These are phyloP conservation scores for Cetonia aurata DNA, from an alignment of 2,888 invertebrate genomes.

Conservation along the genomic window DNA sequence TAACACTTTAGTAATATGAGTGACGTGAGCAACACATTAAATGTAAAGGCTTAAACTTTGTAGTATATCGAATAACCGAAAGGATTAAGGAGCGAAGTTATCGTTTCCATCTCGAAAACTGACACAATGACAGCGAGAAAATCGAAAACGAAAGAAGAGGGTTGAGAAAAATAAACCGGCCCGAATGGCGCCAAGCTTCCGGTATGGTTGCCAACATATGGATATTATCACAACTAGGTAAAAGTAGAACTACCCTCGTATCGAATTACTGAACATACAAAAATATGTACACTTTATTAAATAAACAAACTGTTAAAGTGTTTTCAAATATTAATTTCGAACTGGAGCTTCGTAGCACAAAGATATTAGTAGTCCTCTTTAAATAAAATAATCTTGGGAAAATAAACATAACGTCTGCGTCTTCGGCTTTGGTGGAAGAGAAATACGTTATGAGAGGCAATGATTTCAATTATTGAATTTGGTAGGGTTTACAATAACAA, in stretches of 20 bases:
- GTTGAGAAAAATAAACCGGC: slow-evolving; percentile 63
- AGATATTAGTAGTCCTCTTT: slow-evolving; percentile 33
- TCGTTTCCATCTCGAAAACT: slow-evolving; percentile 41
- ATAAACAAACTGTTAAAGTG: slow-evolving; percentile 66
- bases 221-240: slow-evolving; percentile 58
- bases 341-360: slow-evolving; percentile 32
- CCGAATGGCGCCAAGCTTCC: slow-evolving; percentile 65
- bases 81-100: slow-evolving; percentile 29
- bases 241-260: slow-evolving; percentile 58
- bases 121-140: slow-evolving; percentile 58
- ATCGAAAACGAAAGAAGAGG: slow-evolving; percentile 46
- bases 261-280: slow-evolving; percentile 64
- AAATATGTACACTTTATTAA: slow-evolving; percentile 65
- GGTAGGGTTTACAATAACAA: background rate
- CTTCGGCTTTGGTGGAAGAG: background rate
- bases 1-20: too few relatives aligned
- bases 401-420: slow-evolving; percentile 9
- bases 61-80: slow-evolving; percentile 13
- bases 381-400: slow-evolving; percentile 40
- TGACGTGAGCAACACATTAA: too few relatives aligned
- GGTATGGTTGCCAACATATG: slow-evolving; percentile 62
- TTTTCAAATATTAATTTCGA: slow-evolving; percentile 60
- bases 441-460: background rate
- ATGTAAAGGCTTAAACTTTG: too few relatives aligned
- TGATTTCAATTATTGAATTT: background rate